phyloP scores from a whole-genome alignment of 2,113 vertebrate genomes.

The Pseudolaguvia tuberculata region DNA sequence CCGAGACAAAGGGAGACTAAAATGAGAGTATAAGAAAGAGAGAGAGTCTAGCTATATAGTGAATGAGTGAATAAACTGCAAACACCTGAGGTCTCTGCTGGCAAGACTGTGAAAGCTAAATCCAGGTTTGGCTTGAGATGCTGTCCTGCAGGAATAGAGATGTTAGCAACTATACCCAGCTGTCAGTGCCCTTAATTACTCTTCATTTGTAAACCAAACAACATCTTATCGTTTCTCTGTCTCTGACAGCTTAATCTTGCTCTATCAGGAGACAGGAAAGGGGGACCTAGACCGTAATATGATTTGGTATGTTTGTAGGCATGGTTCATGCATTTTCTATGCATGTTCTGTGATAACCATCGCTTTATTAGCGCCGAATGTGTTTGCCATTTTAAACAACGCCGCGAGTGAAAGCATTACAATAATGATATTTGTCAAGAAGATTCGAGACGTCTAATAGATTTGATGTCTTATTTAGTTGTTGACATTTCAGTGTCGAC shows the following conservation, averaged over 20 bases:
- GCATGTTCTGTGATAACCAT: constrained; percentile 67
- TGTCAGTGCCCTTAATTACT: constrained; percentile 71
- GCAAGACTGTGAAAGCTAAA: constrained; percentile 51
- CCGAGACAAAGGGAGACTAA: not conserved
- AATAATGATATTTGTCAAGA: constrained; percentile 66
- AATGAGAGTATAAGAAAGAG: constrained; percentile 22
- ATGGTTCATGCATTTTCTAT: constrained; percentile 71
- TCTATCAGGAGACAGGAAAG: constrained; percentile 61
- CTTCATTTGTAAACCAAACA: constrained; percentile 78
- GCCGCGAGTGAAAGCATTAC: constrained; percentile 63
- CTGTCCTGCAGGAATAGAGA: constrained; percentile 66
- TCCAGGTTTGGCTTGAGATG: constrained; percentile 49
- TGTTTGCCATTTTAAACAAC: constrained; percentile 69
- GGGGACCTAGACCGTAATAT: constrained; percentile 70
- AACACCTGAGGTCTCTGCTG: constrained; percentile 57
- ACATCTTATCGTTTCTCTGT: constrained; percentile 69
- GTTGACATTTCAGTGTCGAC: constrained; percentile 45
- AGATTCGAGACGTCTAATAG: constrained; percentile 57
- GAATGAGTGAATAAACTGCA: constrained; percentile 54
- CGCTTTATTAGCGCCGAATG: constrained; percentile 67
- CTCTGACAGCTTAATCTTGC: constrained; percentile 76
- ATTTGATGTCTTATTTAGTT: constrained; percentile 56
- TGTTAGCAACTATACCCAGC: constrained; percentile 64
- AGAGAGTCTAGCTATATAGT: constrained; percentile 39
- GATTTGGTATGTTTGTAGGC: constrained; percentile 72